Base-by-base conservation (phyloP, 2,797 vertebrate species). In the Allobates femoralis region DNA sequence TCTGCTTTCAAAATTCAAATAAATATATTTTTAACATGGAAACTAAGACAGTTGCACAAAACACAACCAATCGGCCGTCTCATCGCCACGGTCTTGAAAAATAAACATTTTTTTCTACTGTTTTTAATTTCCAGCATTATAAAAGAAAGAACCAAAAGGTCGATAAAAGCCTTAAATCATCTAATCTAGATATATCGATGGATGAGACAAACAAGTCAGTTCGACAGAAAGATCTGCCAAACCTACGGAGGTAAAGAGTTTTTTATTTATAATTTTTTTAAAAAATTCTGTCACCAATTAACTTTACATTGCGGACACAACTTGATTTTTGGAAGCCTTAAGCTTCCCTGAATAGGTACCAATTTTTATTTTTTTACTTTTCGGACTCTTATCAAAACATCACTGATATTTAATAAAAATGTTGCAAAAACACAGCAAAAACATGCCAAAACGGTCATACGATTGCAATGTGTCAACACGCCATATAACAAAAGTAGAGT, bases 1-100 rank as follows among this genome's bases (percentile, higher is more conserved):
- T 82, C 66, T 82, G 30, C 50, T 56, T 69, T 69, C 46, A 81
- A 81, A 81, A 71, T 23, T 26, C 51, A 82, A 82, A 81, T 81
- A 69, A 69, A 71, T 82, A 69, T 71, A 81, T 71, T 55, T 62
- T 82, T 69, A 69, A 53, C 28, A 81, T 51, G 51, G 60, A 67
- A 80, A 80, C 78, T 64, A 46, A 64, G 60, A 51, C 58, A 81
- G 46, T 53, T 67, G 30, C 64, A 66, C 64, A 69, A 67, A 81
- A 55, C 64, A 82, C 80, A 82, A 71, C 55, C 32, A 41, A 37
- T 58, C 23, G 30, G 50, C 46, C 18, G 41, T 51, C 55, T 81
- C 64, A 16, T 8, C 32, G 53, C 21, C 5, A 5, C 51, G 34
- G 46, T 2, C 19, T 71, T 71, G 32, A 82, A 82, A 71, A 69